Conservation (phyloP, 1,140 invertebrate species). For the Papilio glaucus region DNA sequence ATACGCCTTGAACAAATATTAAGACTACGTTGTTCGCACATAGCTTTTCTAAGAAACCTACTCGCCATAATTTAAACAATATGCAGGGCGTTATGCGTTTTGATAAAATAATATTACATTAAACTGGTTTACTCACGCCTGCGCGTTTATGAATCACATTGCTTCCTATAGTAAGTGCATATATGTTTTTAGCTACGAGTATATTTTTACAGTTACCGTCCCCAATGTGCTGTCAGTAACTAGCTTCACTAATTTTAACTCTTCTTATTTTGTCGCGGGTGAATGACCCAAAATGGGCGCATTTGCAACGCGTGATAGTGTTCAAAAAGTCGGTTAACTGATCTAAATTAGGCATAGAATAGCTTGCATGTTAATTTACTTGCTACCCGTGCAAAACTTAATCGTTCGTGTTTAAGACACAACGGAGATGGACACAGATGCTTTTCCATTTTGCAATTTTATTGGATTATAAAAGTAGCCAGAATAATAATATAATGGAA, state of each 20-base stretch:
- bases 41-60: too few relatives aligned
- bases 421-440: too few relatives aligned
- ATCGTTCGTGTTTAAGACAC: neutral
- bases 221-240: constrained; percentile 49
- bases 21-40: too few relatives aligned
- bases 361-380: neutral
- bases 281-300: constrained; percentile 49
- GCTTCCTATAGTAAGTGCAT: neutral
- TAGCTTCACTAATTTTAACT: constrained; percentile 49
- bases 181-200: constrained; percentile 1
- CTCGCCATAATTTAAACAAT: neutral
- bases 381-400: neutral
- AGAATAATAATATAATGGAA: too few relatives aligned
- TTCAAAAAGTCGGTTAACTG: constrained; percentile 33
- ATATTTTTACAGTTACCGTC: constrained; percentile 53
- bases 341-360: constrained; percentile 2
- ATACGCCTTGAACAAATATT: too few relatives aligned
- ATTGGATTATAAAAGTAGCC: too few relatives aligned
- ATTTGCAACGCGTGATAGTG: constrained; percentile 31
- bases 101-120: constrained; percentile 10
- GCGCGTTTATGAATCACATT: constrained; percentile 12
- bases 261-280: constrained; percentile 39
- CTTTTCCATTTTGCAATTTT: too few relatives aligned
- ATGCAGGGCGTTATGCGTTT: constrained; percentile 14
- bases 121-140: constrained; percentile 7